Evolutionary conservation across 2,113 vertebrate genomes (phyloP), one percentile per base, ranked within the genome.

Genomic region (Pelobates fuscus): DNA sequence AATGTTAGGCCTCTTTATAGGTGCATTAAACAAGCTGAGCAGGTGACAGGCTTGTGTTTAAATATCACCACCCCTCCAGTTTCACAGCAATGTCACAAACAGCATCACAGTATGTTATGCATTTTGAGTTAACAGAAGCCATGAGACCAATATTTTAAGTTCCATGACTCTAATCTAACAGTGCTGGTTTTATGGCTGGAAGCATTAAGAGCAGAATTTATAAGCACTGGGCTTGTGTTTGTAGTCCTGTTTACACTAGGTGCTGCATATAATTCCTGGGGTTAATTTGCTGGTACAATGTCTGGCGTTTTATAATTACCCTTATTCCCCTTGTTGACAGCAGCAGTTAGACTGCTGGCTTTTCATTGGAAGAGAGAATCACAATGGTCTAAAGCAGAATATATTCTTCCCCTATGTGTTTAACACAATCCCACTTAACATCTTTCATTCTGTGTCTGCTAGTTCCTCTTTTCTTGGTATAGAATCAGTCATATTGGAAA

Each of bases 1-100:
- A 27, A 32, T 64, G 61, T 57, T 65, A 24, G 60, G 24, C 54
- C 37, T 57, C 29, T 60, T 75, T 75, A 75, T 75, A 23, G 63
- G 54, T 46, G 59, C 63, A 75, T 75, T 67, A 75, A 74, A 32
- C 72, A 67, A 75, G 58, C 52, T 66, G 32, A 29, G 58, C 23
- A 43, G 63, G 63, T 67, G 52, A 55, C 54, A 67, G 63, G 59
- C 32, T 75, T 46, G n/a, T 75, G 10, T 23, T 29, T 67, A 75
- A 75, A 55, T 49, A 46, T 59, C 32, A 72, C n/a, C 37, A 44
- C 32, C 37, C 55, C 66, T 24, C 43, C 27, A 26, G 25, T 74
- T 74, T 74, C 55, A 49, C 23, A 55, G 61, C 65, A 74, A 74
- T 65, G 49, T 57, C 61, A 37, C 44, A 32, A 25, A 26, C 27